Percentiles rank a stretch among this genome's conserved stretches.
Evolutionary conservation across 2,888 invertebrate genomes (phyloP).

Genomic region (Stramonita haemastoma): DNA sequence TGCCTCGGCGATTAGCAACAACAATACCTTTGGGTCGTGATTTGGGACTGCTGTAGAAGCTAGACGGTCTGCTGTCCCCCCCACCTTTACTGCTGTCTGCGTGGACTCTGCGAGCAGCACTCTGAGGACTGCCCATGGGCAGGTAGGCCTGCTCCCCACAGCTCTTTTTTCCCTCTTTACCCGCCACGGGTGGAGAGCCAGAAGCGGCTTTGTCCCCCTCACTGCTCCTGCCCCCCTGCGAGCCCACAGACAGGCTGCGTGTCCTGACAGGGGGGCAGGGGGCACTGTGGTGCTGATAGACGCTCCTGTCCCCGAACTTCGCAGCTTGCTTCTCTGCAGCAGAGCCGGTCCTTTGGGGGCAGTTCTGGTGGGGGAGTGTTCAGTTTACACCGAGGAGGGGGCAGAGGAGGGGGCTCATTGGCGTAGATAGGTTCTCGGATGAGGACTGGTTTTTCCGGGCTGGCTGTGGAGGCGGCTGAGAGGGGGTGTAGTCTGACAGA

Average conservation of each 20-base stretch:
- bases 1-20: constrained; percentile 13
- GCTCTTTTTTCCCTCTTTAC: constrained; percentile 21
- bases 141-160: constrained; percentile 47
- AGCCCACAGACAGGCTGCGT: constrained; percentile 48
- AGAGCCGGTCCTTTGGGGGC: constrained; percentile 71
- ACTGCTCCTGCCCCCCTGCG: constrained; percentile 33
- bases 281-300: constrained; percentile 34
- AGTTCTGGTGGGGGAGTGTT: constrained; percentile 66
- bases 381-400: constrained; percentile 43
- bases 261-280: constrained; percentile 46
- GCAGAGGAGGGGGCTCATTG: constrained; percentile 54
- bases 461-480: background rate
- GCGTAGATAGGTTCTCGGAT: constrained; percentile 63
- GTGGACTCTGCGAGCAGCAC: constrained; percentile 46
- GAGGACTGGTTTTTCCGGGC: background rate
- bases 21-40: background rate
- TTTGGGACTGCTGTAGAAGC: constrained; percentile 29
- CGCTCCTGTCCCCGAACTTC: constrained; percentile 31
- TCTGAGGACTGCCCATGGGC: constrained; percentile 53
- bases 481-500: background rate
- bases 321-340: constrained; percentile 52
- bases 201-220: constrained; percentile 37
- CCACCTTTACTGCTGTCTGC: background rate
- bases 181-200: background rate
- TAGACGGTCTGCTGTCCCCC: constrained; percentile 11